phyloP scores from a whole-genome alignment of 2,888 invertebrate species.

The Steinernema hermaphroditum region DNA sequence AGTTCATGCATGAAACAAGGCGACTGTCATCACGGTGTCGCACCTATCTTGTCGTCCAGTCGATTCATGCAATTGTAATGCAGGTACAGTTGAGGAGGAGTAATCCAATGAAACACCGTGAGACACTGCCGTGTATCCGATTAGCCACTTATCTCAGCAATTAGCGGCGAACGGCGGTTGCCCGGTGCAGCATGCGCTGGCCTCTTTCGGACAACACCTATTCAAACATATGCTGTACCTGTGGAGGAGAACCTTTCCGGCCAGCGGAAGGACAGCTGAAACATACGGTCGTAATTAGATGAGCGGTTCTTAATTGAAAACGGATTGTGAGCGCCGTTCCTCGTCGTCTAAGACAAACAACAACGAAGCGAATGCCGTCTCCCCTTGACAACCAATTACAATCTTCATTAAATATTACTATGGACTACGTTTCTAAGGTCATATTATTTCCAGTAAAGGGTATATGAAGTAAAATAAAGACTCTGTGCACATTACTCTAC shows the following conservation, averaged over 20 bases:
- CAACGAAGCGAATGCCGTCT: not conserved
- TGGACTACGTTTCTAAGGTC: too few relatives aligned
- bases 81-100: slow-evolving; percentile 4
- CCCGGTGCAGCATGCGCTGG: slow-evolving; percentile 8
- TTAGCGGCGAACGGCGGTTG: slow-evolving; percentile 1
- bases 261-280: slow-evolving; percentile 30
- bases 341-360: slow-evolving; percentile 24
- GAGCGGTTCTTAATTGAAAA: slow-evolving; percentile 28
- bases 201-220: slow-evolving; percentile 20
- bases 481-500: too few relatives aligned
- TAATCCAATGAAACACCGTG: slow-evolving; percentile 19
- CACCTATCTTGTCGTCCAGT: slow-evolving; percentile 11
- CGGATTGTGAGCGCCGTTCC: not conserved
- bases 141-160: slow-evolving; percentile 28
- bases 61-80: slow-evolving; percentile 25
- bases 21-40: slow-evolving; percentile 16
- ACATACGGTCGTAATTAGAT: slow-evolving; percentile 27
- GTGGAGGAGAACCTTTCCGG: slow-evolving; percentile 19
- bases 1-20: slow-evolving; percentile 31
- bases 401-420: slow-evolving; percentile 19
- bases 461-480: too few relatives aligned
- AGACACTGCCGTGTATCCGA: slow-evolving; percentile 18
- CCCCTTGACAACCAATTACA: not conserved
- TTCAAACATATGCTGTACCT: slow-evolving; percentile 29
- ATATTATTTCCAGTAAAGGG: too few relatives aligned